Percentiles rank a stretch among this genome's conserved stretches.
These are phyloP conservation scores for Acromyrmex echinatior DNA, from an alignment of 1,140 invertebrate genomes.

Conservation along the genomic window DNA sequence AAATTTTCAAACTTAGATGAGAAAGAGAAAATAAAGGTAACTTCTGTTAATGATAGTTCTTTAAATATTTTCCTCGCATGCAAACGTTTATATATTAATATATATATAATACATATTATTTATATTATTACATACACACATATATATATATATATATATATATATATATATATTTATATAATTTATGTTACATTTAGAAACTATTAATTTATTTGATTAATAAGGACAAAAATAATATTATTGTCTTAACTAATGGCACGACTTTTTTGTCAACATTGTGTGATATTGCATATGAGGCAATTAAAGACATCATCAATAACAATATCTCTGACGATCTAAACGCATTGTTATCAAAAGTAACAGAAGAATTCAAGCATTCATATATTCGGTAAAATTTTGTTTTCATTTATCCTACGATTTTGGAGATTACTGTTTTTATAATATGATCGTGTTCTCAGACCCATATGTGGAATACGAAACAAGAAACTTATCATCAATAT, in stretches of 20 bases:
- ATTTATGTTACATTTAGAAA: too few species aligned
- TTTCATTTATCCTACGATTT: not conserved
- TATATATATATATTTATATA: too few species aligned
- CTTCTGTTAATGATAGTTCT: too few species aligned
- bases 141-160: too few species aligned
- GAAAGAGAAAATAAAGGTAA: too few species aligned
- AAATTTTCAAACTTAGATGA: too few species aligned
- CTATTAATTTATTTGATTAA: not conserved
- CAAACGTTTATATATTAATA: too few species aligned
- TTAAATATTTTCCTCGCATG: too few species aligned
- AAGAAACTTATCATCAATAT: not conserved
- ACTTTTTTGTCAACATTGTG: too few species aligned
- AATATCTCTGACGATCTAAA: not conserved
- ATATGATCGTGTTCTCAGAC: not conserved
- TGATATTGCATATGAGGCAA: not conserved
- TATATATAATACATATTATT: too few species aligned
- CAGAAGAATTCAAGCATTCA: not conserved
- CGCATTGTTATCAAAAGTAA: not conserved
- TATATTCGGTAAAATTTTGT: not conserved
- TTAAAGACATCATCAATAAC: not conserved
- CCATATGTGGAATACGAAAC: conserved; percentile 2
- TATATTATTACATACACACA: too few species aligned
- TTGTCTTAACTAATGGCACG: not conserved
- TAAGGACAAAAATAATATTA: not conserved
- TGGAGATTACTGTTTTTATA: not conserved